phyloP scores from a whole-genome alignment of 2,797 vertebrate species.

The Myotis findleyi region DNA sequence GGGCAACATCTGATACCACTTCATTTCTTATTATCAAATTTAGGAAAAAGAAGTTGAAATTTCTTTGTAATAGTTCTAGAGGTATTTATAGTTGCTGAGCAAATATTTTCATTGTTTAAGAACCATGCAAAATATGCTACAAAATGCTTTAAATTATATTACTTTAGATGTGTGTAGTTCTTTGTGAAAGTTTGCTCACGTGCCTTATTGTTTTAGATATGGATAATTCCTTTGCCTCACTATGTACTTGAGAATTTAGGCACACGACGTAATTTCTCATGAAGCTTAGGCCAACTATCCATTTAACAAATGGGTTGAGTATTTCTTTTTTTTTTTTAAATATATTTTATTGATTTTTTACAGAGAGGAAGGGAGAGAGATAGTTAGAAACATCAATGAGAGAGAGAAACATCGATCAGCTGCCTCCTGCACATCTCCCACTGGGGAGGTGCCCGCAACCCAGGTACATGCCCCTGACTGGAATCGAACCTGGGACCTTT shows the following conservation, averaged over 20 bases:
- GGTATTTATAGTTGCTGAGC: not conserved
- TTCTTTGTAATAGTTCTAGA: not conserved
- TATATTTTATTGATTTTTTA: too few relatives aligned
- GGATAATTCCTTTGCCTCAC: not conserved
- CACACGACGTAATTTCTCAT: not conserved
- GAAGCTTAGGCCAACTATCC: not conserved
- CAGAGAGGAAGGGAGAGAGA: too few relatives aligned
- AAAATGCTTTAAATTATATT: not conserved
- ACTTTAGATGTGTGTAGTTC: not conserved
- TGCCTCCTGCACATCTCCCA: too few relatives aligned
- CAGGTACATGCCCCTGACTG: too few relatives aligned
- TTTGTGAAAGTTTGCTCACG: not conserved
- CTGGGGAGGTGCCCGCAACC: too few relatives aligned
- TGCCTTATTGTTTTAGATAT: not conserved
- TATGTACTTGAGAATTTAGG: not conserved
- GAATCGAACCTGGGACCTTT: too few relatives aligned
- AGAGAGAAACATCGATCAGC: too few relatives aligned
- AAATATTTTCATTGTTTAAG: not conserved
- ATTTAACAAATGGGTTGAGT: not conserved
- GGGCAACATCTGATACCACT: not conserved
- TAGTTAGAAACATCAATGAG: too few relatives aligned
- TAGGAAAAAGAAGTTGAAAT: not conserved
- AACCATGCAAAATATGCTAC: not conserved
- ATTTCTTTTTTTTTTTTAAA: not conserved
- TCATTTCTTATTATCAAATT: not conserved